Percentiles rank a stretch among this genome's conserved stretches.
Conservation (phyloP, 2,888 invertebrate species). For the Hololepta plana region DNA sequence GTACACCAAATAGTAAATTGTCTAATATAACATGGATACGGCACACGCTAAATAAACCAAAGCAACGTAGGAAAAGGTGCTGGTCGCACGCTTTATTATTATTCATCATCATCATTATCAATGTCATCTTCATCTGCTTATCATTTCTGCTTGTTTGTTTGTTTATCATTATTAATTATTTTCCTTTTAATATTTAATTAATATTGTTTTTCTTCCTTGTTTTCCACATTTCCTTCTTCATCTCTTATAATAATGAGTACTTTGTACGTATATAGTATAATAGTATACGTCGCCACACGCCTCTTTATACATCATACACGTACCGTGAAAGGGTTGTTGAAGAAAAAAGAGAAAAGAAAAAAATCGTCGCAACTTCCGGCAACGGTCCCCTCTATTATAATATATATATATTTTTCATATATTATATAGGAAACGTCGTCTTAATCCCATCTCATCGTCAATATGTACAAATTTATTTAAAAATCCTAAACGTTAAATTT, state of each 20-base stretch:
- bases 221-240: slow-evolving; percentile 5
- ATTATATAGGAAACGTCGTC: too few species aligned
- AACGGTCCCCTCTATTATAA: slow-evolving; percentile 35
- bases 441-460: too few species aligned
- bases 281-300: slow-evolving; percentile 28
- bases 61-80: slow-evolving; percentile 26
- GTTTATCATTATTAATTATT: too few species aligned
- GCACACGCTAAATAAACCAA: slow-evolving; percentile 27
- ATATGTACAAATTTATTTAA: slow-evolving; percentile 52
- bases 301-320: slow-evolving; percentile 23
- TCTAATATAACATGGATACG: slow-evolving; percentile 33
- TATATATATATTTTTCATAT: slow-evolving; percentile 43
- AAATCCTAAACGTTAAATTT: slow-evolving; percentile 48
- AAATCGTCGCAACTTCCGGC: slow-evolving; percentile 11
- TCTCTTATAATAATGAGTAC: slow-evolving; percentile 20
- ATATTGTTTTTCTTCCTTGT: slow-evolving; percentile 4
- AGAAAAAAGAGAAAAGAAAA: too few species aligned
- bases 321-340: slow-evolving; percentile 16
- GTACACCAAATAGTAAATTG: slow-evolving; percentile 34
- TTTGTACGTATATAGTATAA: slow-evolving; percentile 30
- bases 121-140: too few species aligned
- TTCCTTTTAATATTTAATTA: too few species aligned
- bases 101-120: too few species aligned
- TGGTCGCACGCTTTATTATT: slow-evolving; percentile 26
- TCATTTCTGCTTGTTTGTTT: too few species aligned